Conservation (phyloP, 2,797 vertebrate genomes). For the Vespertilio murinus region DNA sequence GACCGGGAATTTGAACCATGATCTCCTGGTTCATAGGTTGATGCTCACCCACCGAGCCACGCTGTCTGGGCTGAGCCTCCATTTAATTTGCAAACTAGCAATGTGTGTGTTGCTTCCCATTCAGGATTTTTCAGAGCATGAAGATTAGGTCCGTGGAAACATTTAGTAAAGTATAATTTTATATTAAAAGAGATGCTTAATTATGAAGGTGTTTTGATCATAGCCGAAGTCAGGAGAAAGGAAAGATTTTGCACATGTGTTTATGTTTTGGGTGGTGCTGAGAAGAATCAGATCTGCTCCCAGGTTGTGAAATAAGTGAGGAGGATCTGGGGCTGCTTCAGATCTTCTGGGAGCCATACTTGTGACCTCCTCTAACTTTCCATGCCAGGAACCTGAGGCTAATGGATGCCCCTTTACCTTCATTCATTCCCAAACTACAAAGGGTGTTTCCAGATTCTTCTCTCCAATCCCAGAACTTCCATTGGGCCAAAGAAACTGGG, state of each 20-base stretch:
- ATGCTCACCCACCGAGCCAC: too few species aligned
- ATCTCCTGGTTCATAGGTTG: too few species aligned
- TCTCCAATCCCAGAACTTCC: not conserved
- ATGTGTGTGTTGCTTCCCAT: not conserved
- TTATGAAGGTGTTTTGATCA: not conserved
- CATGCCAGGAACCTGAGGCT: not conserved
- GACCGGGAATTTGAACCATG: too few species aligned
- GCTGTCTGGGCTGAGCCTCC: too few species aligned
- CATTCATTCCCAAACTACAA: too few species aligned
- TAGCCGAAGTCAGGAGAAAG: not conserved
- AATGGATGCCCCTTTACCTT: not conserved
- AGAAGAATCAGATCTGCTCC: not conserved
- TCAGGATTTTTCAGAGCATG: not conserved
- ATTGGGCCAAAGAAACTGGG: not conserved
- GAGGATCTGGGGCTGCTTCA: fast-evolving
- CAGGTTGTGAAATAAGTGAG: not conserved
- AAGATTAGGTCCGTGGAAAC: not conserved
- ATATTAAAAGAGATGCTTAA: not conserved
- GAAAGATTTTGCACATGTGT: not conserved
- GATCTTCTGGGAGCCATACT: not conserved
- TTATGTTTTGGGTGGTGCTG: not conserved
- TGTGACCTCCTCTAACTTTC: not conserved
- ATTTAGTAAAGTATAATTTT: not conserved
- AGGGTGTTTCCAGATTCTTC: not conserved
- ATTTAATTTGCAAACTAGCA: not conserved